phyloP scores from a whole-genome alignment of 2,888 invertebrate genomes.

The Pyrochroa serraticornis region DNA sequence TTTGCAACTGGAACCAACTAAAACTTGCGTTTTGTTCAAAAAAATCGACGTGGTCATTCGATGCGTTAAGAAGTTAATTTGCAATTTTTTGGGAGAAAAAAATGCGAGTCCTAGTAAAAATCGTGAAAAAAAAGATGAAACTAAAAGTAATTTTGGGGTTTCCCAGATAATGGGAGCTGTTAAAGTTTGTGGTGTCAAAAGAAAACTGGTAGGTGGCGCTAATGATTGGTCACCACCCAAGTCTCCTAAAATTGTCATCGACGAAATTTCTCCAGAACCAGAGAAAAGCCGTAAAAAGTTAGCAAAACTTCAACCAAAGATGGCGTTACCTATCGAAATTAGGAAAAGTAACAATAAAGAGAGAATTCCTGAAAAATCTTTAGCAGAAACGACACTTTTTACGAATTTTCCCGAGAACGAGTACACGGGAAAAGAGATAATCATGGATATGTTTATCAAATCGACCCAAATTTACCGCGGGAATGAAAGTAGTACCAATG shows the following conservation, averaged over 20 bases:
- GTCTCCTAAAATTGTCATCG: constrained; percentile 11
- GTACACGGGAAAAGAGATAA: constrained; percentile 49
- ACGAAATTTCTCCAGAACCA: constrained; percentile 3
- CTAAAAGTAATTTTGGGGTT: constrained; percentile 46
- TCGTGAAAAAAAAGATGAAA: constrained; percentile 49
- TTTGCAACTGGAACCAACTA: constrained; percentile 59
- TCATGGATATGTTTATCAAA: constrained; percentile 55
- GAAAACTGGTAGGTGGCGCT: constrained; percentile 47
- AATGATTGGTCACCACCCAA: constrained; percentile 13
- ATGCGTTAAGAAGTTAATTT: constrained; percentile 55
- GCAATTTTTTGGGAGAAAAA: constrained; percentile 46
- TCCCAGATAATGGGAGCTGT: constrained; percentile 54
- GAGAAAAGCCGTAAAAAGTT: constrained; percentile 2
- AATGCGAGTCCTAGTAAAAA: constrained; percentile 53
- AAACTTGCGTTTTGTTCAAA: constrained; percentile 62
- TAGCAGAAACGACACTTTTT: constrained; percentile 8
- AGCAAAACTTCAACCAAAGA: not conserved
- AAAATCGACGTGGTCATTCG: constrained; percentile 58
- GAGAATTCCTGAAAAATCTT: not conserved
- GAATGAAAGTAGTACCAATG: not conserved
- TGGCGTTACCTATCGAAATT: constrained; percentile 9
- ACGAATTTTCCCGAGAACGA: constrained; percentile 41
- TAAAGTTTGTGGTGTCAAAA: constrained; percentile 57
- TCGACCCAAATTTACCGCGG: constrained; percentile 43
- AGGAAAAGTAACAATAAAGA: constrained; percentile 3